phyloP scores from a whole-genome alignment of 2,113 vertebrate species.

The Ginglymostoma cirratum region DNA sequence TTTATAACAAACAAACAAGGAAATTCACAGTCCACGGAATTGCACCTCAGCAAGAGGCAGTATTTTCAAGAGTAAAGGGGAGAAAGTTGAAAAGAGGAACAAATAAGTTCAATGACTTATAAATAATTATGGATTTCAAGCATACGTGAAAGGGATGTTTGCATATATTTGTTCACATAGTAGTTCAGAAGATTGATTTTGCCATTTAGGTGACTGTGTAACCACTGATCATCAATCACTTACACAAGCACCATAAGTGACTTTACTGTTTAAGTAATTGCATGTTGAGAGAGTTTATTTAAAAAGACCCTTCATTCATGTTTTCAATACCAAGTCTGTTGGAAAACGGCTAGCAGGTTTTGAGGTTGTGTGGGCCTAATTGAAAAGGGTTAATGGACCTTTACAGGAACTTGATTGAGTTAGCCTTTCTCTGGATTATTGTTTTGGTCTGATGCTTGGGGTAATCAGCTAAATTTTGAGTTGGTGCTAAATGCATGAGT shows the following conservation, averaged over 20 bases:
- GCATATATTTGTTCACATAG: neutral
- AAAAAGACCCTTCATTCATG: neutral
- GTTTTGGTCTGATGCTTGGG: neutral
- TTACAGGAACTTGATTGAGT: neutral
- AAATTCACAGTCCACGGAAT: neutral
- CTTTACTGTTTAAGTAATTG: neutral
- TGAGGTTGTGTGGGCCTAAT: neutral
- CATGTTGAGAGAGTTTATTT: neutral
- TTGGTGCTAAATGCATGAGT: neutral
- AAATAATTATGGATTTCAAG: neutral
- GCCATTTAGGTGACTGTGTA: neutral
- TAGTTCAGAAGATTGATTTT: conserved; percentile 10
- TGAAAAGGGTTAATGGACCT: conserved; percentile 4
- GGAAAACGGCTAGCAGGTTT: neutral
- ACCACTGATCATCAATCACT: neutral
- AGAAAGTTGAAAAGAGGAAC: neutral
- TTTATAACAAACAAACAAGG: neutral
- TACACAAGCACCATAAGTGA: neutral
- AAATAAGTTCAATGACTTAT: neutral
- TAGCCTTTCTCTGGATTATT: neutral
- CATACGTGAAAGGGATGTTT: neutral
- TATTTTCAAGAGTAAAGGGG: neutral
- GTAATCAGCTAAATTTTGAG: conserved; percentile 23
- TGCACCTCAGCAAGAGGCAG: neutral
- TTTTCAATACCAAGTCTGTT: neutral